Evolutionary conservation across 2,888 invertebrate genomes (phyloP).

Genomic region (Pammene aurita): DNA sequence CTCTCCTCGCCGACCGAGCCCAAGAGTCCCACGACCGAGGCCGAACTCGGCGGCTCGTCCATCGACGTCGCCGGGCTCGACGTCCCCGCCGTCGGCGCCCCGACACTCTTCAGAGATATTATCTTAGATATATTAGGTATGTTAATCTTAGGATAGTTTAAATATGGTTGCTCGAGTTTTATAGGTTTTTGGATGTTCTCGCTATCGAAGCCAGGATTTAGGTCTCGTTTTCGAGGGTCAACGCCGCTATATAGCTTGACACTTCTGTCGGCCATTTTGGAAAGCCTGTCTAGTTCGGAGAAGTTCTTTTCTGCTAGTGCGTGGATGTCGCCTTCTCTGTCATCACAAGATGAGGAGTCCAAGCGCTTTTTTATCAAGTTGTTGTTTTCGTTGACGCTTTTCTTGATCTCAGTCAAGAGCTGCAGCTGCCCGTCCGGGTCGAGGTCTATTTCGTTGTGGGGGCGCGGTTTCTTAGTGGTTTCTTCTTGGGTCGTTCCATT

Average conservation of each 20-base stretch:
- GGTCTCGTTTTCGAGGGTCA: slow-evolving; percentile 64
- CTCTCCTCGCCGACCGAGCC: background rate
- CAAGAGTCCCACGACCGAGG: slow-evolving; percentile 45
- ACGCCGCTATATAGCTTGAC: slow-evolving; percentile 73
- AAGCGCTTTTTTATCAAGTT: slow-evolving; percentile 73
- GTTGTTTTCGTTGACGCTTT: slow-evolving; percentile 74
- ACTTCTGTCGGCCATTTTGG: slow-evolving; percentile 77
- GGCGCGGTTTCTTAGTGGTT: slow-evolving; percentile 47
- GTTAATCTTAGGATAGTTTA: slow-evolving; percentile 63
- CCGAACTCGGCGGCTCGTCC: slow-evolving; percentile 72
- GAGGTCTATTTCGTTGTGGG: slow-evolving; percentile 51
- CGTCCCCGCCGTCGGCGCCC: slow-evolving; percentile 52
- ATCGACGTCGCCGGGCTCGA: slow-evolving; percentile 70
- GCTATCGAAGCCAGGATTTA: slow-evolving; percentile 74
- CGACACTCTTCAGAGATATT: slow-evolving; percentile 65
- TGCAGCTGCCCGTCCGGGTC: slow-evolving; percentile 67
- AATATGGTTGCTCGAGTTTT: slow-evolving; percentile 50
- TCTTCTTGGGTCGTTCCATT: slow-evolving; percentile 65
- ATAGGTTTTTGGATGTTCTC: slow-evolving; percentile 66
- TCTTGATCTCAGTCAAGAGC: slow-evolving; percentile 74
- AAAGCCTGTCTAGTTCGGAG: slow-evolving; percentile 71
- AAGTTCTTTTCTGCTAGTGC: slow-evolving; percentile 76
- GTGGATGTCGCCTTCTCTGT: slow-evolving; percentile 63
- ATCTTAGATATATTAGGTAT: slow-evolving; percentile 75
- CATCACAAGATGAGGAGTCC: slow-evolving; percentile 54